Conservation (phyloP, 2,113 vertebrate species). For the Megalops atlanticus region DNA sequence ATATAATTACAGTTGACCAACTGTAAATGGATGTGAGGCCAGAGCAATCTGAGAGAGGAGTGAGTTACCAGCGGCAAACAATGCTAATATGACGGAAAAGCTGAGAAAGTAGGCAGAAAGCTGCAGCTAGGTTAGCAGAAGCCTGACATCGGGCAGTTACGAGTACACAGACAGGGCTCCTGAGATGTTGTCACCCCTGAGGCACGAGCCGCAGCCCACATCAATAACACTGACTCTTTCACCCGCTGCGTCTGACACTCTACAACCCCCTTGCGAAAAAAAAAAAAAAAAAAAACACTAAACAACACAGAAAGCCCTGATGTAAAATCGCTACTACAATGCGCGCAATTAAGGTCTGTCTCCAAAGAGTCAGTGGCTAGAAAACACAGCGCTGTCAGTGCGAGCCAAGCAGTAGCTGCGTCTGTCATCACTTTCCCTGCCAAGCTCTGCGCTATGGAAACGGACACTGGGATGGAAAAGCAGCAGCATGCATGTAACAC, state of each 20-base stretch:
- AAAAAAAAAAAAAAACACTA: too few species aligned
- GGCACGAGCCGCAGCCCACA: background rate
- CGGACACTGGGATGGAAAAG: background rate
- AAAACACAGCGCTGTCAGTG: background rate
- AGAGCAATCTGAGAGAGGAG: background rate
- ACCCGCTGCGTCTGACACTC: background rate
- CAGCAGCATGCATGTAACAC: too few species aligned
- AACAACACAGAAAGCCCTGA: background rate
- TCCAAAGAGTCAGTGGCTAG: background rate
- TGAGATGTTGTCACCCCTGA: background rate
- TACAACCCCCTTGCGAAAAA: background rate
- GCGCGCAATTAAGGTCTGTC: background rate
- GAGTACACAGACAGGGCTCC: background rate
- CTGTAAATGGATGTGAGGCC: background rate
- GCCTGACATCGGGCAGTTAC: background rate
- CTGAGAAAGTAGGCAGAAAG: background rate
- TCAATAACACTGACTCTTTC: background rate
- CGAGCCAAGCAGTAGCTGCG: background rate
- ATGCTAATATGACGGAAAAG: background rate
- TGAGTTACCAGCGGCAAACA: background rate
- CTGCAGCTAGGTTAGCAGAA: background rate
- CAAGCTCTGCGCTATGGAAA: background rate
- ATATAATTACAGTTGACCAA: background rate
- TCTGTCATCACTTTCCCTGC: background rate
- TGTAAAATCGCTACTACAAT: conserved; percentile 3